Percentiles rank a stretch among this genome's conserved stretches.
Conservation (phyloP, 2,888 invertebrate species). For the Lissonota sp. region DNA sequence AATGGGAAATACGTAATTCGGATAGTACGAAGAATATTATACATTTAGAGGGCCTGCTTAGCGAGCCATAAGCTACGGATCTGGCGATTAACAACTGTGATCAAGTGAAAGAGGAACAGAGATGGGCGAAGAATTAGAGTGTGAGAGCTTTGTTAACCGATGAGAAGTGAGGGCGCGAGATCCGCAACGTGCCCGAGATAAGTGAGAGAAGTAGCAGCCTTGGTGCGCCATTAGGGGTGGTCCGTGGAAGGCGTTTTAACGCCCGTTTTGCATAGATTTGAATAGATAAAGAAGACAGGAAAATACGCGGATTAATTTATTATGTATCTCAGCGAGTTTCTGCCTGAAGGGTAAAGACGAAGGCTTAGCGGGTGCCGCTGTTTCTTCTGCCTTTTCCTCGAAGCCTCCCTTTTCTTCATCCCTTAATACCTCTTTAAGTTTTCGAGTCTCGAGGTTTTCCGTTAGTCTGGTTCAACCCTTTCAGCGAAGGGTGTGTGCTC, state of each 20-base stretch:
- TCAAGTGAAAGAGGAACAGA: conserved; percentile 44
- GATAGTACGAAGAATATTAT: neutral
- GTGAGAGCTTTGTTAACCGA: conserved; percentile 50
- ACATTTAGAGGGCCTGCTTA: conserved; percentile 2
- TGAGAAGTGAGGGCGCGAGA: conserved; percentile 70
- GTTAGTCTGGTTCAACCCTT: conserved; percentile 47
- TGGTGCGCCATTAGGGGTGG: conserved; percentile 71
- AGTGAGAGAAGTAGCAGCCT: conserved; percentile 49
- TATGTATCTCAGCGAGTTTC: conserved; percentile 77
- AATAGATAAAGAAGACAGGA: conserved; percentile 82
- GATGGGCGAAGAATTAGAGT: conserved; percentile 36
- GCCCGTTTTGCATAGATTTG: conserved; percentile 84
- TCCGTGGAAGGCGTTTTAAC: conserved; percentile 77
- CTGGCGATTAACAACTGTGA: conserved; percentile 55
- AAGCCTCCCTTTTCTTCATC: conserved; percentile 54
- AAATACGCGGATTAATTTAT: conserved; percentile 83
- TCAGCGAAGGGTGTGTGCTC: conserved; percentile 25
- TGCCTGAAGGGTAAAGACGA: conserved; percentile 65
- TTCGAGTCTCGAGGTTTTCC: conserved; percentile 62
- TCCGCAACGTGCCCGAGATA: conserved; percentile 54
- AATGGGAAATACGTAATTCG: neutral
- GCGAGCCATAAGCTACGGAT: conserved; percentile 31
- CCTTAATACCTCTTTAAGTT: conserved; percentile 78
- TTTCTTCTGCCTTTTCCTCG: conserved; percentile 44
- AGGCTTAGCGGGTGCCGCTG: conserved; percentile 62